These are phyloP conservation scores for Poeciliopsis gracilis DNA, from an alignment of 2,797 vertebrate genomes.

Conservation along the genomic window DNA sequence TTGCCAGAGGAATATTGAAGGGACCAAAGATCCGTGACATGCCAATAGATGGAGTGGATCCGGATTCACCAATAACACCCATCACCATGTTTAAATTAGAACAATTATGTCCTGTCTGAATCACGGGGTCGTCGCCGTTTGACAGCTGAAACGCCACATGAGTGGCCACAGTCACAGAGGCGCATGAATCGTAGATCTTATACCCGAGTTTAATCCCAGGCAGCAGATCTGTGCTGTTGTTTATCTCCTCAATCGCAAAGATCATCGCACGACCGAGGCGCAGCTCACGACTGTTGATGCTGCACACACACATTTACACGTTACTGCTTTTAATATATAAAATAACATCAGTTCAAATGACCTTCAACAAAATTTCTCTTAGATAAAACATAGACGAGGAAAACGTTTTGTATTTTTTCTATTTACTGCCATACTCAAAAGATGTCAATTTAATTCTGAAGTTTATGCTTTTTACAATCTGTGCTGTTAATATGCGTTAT, in stretches of 20 bases:
- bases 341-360: neutral
- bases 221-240: constrained; percentile 63
- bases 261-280: constrained; percentile 59
- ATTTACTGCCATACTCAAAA: neutral
- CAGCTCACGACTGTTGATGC: constrained; percentile 50
- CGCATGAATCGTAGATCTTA: constrained; percentile 67
- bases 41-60: constrained; percentile 72
- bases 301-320: neutral
- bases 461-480: too few relatives aligned
- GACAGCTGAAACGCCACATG: constrained; percentile 56
- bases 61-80: constrained; percentile 69
- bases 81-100: constrained; percentile 23
- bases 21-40: constrained; percentile 14
- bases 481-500: too few relatives aligned
- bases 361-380: neutral
- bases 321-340: neutral
- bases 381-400: neutral
- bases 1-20: constrained; percentile 71
- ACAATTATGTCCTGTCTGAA: constrained; percentile 26
- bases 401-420: neutral
- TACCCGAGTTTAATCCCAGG: constrained; percentile 62
- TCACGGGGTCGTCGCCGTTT: constrained; percentile 26
- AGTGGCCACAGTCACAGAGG: constrained; percentile 47
- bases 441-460: neutral
- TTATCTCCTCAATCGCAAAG: constrained; percentile 69